Conservation (phyloP, 2,113 vertebrate genomes). For the Hydropotes inermis region DNA sequence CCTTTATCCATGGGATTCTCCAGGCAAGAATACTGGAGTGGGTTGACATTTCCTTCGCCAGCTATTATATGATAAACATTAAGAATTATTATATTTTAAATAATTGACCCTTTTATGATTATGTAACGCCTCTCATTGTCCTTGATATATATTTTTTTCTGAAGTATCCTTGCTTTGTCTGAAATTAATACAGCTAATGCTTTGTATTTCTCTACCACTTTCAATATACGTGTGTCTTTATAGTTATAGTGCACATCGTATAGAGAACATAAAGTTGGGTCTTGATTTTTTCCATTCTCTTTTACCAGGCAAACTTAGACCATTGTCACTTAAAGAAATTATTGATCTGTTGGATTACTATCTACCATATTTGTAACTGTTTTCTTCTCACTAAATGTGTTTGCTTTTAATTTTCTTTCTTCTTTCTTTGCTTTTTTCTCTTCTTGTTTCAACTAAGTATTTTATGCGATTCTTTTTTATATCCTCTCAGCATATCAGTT, state of each 20-base stretch:
- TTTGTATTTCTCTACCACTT: not conserved
- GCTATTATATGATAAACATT: not conserved
- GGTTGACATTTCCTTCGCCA: not conserved
- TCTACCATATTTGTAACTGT: not conserved
- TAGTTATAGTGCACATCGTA: not conserved
- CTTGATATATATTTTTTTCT: not conserved
- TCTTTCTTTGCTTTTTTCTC: not conserved
- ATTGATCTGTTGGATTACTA: not conserved
- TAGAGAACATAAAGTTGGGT: not conserved
- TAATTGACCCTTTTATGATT: not conserved
- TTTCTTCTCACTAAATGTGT: not conserved
- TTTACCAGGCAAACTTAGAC: not conserved
- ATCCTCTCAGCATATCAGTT: not conserved
- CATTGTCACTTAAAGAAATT: not conserved
- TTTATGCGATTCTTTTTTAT: not conserved
- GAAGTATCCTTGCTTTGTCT: not conserved
- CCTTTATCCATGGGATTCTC: not conserved
- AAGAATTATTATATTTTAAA: not conserved
- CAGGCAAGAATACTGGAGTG: not conserved
- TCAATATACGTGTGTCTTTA: not conserved
- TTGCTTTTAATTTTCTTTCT: not conserved
- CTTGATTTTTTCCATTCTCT: not conserved
- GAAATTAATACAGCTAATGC: not conserved
- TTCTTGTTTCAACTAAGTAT: not conserved
- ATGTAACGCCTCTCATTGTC: not conserved